Evolutionary conservation across 2,888 invertebrate genomes (phyloP), one percentile per base, ranked within the genome.

Genomic region (Sarcophaga caerulescens): DNA sequence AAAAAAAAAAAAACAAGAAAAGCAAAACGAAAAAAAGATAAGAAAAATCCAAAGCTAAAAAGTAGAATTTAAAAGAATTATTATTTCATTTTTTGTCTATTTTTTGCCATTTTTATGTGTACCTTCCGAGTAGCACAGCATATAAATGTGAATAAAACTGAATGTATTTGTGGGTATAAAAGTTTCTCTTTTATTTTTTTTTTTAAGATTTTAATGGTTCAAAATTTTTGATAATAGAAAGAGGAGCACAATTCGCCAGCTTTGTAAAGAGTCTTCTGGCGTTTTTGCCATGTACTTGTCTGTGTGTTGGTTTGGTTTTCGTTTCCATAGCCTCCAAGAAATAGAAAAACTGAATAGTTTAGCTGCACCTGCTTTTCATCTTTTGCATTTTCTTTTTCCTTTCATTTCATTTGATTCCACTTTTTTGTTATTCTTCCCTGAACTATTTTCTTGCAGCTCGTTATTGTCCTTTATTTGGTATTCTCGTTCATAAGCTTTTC

Each of bases 291-390:
- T 35, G 35, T 35, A 35, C 35, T 21, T 66, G 57, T 66, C 45
- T 66, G 45, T 66, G 45, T 62, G 19, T n/a, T 59, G 35, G 21
- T 14, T 5, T 59, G 14, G 23, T 74, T 44, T 65, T 10, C 62
- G 68, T 79, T 70, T 73, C 35, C 23, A 60, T 47, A 52, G 62
- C 52, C 68, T 77, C 45, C n/a, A 10, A 77, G 73, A 63, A 68
- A 69, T 52, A 25, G 77, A 52, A 52, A 52, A 12, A 17, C 17
- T 25, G n/a, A 66, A 45, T 77, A 52, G 52, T 52, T 47, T 35
- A n/a, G 75, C 75, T 63, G 81, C 86, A 86, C 81, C 86, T 84
- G 80, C 60, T 84, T 78, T 81, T 78, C 77, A 74, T 84, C 81
- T 78, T 68, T 52, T 14, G 52, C 14, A 52, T 14, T 52, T 52